Percentiles rank a stretch among this genome's conserved stretches.
Evolutionary conservation across 2,888 invertebrate species (phyloP).

Genomic region (Cataglyphis albicans): DNA sequence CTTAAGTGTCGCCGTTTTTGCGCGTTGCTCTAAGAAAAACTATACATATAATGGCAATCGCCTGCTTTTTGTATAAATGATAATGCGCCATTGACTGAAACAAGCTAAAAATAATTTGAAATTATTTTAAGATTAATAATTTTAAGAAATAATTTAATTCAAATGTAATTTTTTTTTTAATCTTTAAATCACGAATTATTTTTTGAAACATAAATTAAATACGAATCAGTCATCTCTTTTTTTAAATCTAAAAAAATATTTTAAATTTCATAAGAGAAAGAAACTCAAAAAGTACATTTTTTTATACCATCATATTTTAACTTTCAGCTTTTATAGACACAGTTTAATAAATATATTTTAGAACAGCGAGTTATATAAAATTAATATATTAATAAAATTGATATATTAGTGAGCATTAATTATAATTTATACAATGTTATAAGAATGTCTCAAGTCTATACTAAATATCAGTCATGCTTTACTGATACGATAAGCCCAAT

Average conservation of each 20-base stretch:
- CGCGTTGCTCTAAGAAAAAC: not conserved
- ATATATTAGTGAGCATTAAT: not conserved
- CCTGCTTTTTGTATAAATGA: not conserved
- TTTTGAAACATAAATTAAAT: not conserved
- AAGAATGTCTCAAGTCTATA: not conserved
- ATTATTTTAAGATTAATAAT: not conserved
- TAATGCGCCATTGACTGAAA: not conserved
- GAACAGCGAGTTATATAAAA: not conserved
- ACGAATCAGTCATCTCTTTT: not conserved
- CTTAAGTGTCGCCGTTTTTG: not conserved
- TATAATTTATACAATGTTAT: not conserved
- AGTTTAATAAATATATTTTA: not conserved
- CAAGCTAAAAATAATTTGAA: not conserved
- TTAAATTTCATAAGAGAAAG: not conserved
- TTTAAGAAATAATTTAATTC: not conserved
- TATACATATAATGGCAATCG: not conserved
- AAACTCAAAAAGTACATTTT: not conserved
- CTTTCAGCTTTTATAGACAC: not conserved
- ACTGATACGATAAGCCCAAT: conserved; percentile 21
- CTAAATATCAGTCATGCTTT: conserved; percentile 17
- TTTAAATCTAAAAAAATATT: not conserved
- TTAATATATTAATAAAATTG: not conserved
- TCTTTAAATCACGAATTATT: not conserved
- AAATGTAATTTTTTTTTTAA: not conserved
- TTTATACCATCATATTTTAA: not conserved